These are phyloP conservation scores for Hemibagrus wyckioides DNA, from an alignment of 2,113 vertebrate genomes.

Conservation along the genomic window DNA sequence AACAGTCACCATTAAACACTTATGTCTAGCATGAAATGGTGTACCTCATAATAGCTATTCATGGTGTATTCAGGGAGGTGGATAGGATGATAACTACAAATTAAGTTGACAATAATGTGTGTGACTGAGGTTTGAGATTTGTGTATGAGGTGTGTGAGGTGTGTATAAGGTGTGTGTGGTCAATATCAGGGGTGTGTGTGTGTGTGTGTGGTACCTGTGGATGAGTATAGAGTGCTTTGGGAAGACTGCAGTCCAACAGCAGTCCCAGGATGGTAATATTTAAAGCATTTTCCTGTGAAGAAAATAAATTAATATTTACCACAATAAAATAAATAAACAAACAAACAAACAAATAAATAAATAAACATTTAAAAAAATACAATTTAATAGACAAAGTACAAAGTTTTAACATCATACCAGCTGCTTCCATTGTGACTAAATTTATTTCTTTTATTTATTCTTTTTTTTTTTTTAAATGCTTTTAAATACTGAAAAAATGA, in stretches of 20 bases:
- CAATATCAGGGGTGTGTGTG: background rate
- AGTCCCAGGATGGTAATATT: conserved; percentile 89
- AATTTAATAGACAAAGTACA: no score
- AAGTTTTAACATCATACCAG: no score
- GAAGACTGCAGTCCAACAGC: conserved; percentile 87
- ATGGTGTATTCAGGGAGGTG: background rate
- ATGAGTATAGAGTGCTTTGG: conserved; percentile 76
- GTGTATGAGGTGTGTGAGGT: background rate
- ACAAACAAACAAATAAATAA: no score
- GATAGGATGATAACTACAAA: background rate
- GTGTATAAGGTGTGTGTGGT: background rate
- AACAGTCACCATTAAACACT: background rate
- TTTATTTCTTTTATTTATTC: no score
- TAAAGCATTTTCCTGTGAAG: conserved; percentile 81
- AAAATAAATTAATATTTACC: background rate
- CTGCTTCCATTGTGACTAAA: no score
- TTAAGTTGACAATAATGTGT: no score
- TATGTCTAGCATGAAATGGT: background rate
- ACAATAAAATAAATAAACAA: no score
- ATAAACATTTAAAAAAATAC: no score
- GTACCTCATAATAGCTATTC: background rate
- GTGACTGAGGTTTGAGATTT: no score
- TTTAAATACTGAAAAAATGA: no score
- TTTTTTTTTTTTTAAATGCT: no score
- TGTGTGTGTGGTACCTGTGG: conserved; percentile 77